Evolutionary conservation across 30 jellyfish, hydroid and myxozoan genomes (phyloP), one percentile per base, ranked within the genome.

Genomic region (Cassiopea andromeda): DNA sequence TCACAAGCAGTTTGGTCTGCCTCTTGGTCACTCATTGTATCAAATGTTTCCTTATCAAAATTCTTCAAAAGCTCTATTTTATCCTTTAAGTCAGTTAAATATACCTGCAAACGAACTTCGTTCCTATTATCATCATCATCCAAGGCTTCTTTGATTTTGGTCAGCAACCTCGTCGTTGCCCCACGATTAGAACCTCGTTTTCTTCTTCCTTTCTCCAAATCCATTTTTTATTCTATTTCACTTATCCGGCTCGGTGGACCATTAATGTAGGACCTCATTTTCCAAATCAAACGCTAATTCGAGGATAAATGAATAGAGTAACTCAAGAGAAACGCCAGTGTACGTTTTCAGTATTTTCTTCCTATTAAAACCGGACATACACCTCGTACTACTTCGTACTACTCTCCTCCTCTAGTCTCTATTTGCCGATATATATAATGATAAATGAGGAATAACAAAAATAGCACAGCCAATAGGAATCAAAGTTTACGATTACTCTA

Each of bases 1-100:
- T 81, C 90, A 73, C 90, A 81, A 69, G 44, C 90, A n/a, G n/a
- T n/a, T 27, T 81, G 82, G 50, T 81, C 90, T 43, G 15, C 27
- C 44, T 27, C 60, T 48, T 81, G 59, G 71, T 81, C 90, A 7
- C 61, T 2, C 90, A 81, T 27, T 19, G 14, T 15, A 16, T 81
- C 90, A 47, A 81, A 64, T 2, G 66, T 81, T 18, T 69, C 73
- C 10, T 27, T 71, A 58, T 81, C 90, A n/a, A 66, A 46, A 48
- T 3, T 44, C 48, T 81, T 81, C 72, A 81, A 27, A 46, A 8
- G 9, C 45, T 38, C 72, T 19, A 44, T 14, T 47, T 81, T 81
- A 13, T 64, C 72, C n/a, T 60, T 81, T 44, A 81, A 27, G 69
- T 81, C 90, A 14, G 46, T 47, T 44, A 6, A 73, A 44, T 43